Base-by-base conservation (phyloP, 1,140 invertebrate genomes). In the Heliconius congener region DNA sequence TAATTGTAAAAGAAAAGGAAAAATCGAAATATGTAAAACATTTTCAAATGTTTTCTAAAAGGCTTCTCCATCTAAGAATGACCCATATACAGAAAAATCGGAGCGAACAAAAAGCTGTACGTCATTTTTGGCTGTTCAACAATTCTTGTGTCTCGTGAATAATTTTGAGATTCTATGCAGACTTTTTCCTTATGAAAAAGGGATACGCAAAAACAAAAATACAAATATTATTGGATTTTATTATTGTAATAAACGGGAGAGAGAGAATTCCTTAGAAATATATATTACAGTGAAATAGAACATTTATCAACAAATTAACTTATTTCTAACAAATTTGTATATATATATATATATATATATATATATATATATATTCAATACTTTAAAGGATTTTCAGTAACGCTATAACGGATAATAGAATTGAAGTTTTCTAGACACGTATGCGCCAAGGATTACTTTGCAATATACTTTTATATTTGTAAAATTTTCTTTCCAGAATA, bases 81-180 rank as follows among this genome's bases (percentile, higher is more conserved):
- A 71, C 78, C 60, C 57, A 52, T 71, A 72, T 72, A 74, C 37
- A 52, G 46, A 60, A 76, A 70, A 79, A 79, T 79, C 74, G 57
- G 74, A 79, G 75, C 71, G 50, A 37, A 74, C 74, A 76, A 79
- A 73, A 75, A 75, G 27, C 73, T 71, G 74, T 74, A 60, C 70
- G 75, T 79, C 73, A 76, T 79, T 76, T 79, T 37, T 3, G 66
- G n/a, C 66, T 16, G 60, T 30, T 52, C 60, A 55, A 19, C 55
- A 72, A 50, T 75, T 76, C 70, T 39, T 57, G 50, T 52, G 19
- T 37, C 73, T 79, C 66, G 57, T 76, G 73, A 76, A 79, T 79
- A 72, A 72, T 79, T 79, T 79, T 30, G 19, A 60, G 27, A 71
- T 71, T 71, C 73, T 16, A 50, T 30, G n/a, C 70, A n/a, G 37